Base-by-base conservation (phyloP, 2,113 vertebrate species). In the Prunella himalayana region DNA sequence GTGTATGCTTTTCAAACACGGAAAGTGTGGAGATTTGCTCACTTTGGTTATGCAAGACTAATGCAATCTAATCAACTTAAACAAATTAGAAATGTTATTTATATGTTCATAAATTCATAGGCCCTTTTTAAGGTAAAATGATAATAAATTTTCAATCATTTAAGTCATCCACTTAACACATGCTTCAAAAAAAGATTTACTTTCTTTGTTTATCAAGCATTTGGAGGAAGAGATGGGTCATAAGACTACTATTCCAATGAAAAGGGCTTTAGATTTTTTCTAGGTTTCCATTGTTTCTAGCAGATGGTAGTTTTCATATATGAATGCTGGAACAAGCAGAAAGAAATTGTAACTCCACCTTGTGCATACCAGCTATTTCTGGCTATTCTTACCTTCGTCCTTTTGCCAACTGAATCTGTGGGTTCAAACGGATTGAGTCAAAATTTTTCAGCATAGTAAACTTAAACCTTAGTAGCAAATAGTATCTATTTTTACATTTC, bases 71-170 rank as follows among this genome's bases (percentile, higher is more conserved):
- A 91, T 95, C 82, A 90, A 57, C 22, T 71, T 85, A 54, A 39
- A 45, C 14, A 75, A 91, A 31, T 88, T 70, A 53, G 42, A 92
- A 87, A 89, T 76, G 14, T 59, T 63, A 10, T 59, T 89, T 95
- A 16, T 94, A 44, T 61, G 22, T 95, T 95, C n/a, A 25, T 79
- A 92, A 94, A 88, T 91, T 95, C 41, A 50, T 79, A 61, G 69
- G 22, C 51, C 88, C 21, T 70, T 92, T 57, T 35, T 35, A 75
- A 81, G 76, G 86, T 45, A 70, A 93, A 85, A 60, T 44, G 63
- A 31, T 69, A 91, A 59, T 45, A 75, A 17, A 33, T 93, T 92
- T 95, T 88, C 54, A 50, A 83, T 92, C 42, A 57, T 42, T 33
- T 13, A 60, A 64, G n/a, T 70, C 5, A 5, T 92, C 13, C 22